Base-by-base conservation (phyloP, 2,888 invertebrate genomes). In the Nebria brevicollis region DNA sequence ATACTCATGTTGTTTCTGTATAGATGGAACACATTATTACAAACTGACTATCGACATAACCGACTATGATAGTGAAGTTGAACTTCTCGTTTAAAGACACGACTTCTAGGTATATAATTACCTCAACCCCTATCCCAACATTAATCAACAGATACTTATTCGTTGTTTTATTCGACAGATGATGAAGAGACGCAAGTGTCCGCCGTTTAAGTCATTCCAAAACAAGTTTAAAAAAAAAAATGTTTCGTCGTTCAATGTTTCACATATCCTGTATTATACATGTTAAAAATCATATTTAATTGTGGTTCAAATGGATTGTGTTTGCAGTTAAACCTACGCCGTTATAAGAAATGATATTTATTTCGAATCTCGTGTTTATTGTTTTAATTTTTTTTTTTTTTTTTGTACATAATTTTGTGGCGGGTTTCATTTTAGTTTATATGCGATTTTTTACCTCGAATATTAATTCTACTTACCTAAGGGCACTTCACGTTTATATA, bases 101-200 rank as follows among this genome's bases (percentile, higher is more conserved):
- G 65, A n/a, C 72, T 66, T 66, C 10, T 34, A 72, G 26, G 34
- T 72, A 34, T 34, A 34, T 10, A 72, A 15, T 20, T 34, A 70
- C 70, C 25, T 11, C 2, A 4, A 34, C 25, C 25, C 70, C 25
- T 34, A 70, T 34, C 70, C 34, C 15, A 3, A 3, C 1, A 2
- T 10, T 68, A 11, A 68, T n/a, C 6, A 11, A 7, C 54, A 54
- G 8, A 54, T 54, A 54, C 54, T 54, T 54, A 54, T 54, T 54
- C 54, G 13, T 13, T 68, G n/a, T 70, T 85, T 83, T 86, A 87
- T 85, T 87, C 87, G 89, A 83, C 90, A 92, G 93, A 93, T 90
- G 93, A 93, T 85, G 93, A 93, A 86, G 93, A 93, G 86, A 91
- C 93, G 79, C 93, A 93, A 89, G 93, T 93, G 83, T 93, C 93